Conservation (phyloP, 2,888 invertebrate species). For the Campoplex capitator region DNA sequence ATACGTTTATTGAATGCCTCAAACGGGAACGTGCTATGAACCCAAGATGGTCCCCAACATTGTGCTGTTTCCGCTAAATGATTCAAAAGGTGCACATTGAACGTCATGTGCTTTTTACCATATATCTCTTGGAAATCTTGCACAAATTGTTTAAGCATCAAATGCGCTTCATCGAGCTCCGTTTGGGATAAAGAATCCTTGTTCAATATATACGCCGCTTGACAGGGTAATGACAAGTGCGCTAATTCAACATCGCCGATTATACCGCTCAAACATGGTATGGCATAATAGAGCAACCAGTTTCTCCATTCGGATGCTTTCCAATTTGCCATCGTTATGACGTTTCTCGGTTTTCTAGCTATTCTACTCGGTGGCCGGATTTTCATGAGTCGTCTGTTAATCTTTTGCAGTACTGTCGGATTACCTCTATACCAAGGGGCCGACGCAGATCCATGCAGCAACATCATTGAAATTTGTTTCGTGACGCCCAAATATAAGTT, state of each 20-base stretch:
- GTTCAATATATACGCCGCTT: conserved; percentile 47
- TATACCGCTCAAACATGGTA: conserved; percentile 50
- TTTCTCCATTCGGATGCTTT: conserved; percentile 1
- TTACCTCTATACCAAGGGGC: conserved; percentile 33
- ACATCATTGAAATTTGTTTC: conserved; percentile 29
- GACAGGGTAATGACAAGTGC: conserved; percentile 48
- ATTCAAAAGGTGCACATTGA: conserved; percentile 54
- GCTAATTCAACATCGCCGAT: conserved; percentile 31
- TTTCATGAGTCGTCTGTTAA: conserved; percentile 20
- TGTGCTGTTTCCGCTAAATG: conserved; percentile 53
- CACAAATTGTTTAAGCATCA: conserved; percentile 38
- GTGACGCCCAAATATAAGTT: conserved; percentile 38
- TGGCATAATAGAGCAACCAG: conserved; percentile 44
- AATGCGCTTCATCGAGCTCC: conserved; percentile 42
- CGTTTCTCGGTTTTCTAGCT: conserved; percentile 24
- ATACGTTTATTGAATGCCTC: conserved; percentile 60
- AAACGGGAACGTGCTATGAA: too few relatives aligned
- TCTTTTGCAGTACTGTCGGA: neutral
- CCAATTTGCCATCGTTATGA: conserved; percentile 58
- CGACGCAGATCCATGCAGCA: conserved; percentile 14
- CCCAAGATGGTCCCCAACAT: conserved; percentile 52
- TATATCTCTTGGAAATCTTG: conserved; percentile 49
- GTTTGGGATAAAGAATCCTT: conserved; percentile 27
- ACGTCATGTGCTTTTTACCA: conserved; percentile 53
- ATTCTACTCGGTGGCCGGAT: conserved; percentile 38